Evolutionary conservation across 2,797 vertebrate species (phyloP), one percentile per base, ranked within the genome.

Genomic region (Valencia hispanica): DNA sequence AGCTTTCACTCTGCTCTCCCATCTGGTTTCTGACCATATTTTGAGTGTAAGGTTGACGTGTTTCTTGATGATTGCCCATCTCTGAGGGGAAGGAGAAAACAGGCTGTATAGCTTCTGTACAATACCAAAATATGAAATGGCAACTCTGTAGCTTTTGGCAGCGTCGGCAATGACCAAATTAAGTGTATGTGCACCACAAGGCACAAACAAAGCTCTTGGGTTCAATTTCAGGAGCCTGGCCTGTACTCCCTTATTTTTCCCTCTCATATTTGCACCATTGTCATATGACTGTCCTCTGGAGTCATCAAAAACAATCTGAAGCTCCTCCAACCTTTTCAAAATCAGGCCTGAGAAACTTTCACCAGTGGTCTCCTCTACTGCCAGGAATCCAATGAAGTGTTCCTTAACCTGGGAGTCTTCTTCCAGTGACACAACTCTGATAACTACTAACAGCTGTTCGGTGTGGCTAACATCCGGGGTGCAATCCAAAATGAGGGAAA

Each of bases 381-480:
- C 47, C 47, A 20, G 5, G 27, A 72, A 72, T 5, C 51, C 25
- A 25, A 39, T 55, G 22, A 71, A 71, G 41, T 55, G 50, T 2
- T 55, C 45, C 68, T 39, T 55, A 6, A 59, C 36, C 30, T 63
- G 70, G 71, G 57, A 47, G 57, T 70, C 70, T 74, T 76, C 80
- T 36, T 27, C 41, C 22, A 81, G 68, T 80, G 70, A 80, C 65
- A 83, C 48, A 4, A 73, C 57, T 69, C 45, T 7, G 34, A 87
- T 80, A 14, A 76, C 75, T 57, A 81, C 78, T 72, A 78, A 77
- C 55, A 77, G 14, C 39, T 73, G 34, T 77, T 55, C 61, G n/a
- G 53, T 63, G 69, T 77, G 66, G 53, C 86, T 82, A 55, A 65
- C 47, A 36, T 55, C 70, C 43, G 36, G 39, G 4, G 47, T 70